phyloP scores from a whole-genome alignment of 2,113 vertebrate species.

The Rhipidura dahli region DNA sequence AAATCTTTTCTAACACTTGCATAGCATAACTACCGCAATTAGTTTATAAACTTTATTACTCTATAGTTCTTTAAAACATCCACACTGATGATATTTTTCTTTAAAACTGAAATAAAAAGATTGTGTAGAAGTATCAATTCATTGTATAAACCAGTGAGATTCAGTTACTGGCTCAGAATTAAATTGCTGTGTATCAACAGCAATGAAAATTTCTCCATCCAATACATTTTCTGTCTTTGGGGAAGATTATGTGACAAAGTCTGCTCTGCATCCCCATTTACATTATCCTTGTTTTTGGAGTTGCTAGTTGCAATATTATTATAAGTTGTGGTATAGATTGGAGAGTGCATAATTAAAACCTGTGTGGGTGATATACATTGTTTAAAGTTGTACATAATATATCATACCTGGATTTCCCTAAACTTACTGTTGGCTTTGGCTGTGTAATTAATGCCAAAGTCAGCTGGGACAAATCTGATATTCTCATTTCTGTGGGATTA shows the following conservation, averaged over 20 bases:
- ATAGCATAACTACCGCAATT: background rate
- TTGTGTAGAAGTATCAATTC: background rate
- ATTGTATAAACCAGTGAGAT: background rate
- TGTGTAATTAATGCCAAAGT: background rate
- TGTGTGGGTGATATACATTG: background rate
- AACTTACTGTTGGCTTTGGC: background rate
- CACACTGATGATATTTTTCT: background rate
- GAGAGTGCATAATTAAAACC: background rate
- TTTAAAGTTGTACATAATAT: background rate
- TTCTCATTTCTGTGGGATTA: background rate
- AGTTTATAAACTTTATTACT: background rate
- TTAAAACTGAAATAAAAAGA: background rate
- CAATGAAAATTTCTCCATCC: background rate
- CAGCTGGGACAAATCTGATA: background rate
- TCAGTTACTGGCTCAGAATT: background rate
- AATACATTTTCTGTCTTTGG: background rate
- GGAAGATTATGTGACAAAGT: background rate
- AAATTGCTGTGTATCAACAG: background rate
- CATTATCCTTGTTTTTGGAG: background rate
- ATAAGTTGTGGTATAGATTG: background rate
- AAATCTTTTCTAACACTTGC: background rate
- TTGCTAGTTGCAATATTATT: background rate
- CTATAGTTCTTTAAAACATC: background rate
- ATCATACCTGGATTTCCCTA: background rate
- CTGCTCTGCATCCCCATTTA: background rate